Percentiles rank a stretch among this genome's conserved stretches.
Evolutionary conservation across 64 coral and sea anemone species (phyloP).

Genomic region (Catalaphyllia jardinei): DNA sequence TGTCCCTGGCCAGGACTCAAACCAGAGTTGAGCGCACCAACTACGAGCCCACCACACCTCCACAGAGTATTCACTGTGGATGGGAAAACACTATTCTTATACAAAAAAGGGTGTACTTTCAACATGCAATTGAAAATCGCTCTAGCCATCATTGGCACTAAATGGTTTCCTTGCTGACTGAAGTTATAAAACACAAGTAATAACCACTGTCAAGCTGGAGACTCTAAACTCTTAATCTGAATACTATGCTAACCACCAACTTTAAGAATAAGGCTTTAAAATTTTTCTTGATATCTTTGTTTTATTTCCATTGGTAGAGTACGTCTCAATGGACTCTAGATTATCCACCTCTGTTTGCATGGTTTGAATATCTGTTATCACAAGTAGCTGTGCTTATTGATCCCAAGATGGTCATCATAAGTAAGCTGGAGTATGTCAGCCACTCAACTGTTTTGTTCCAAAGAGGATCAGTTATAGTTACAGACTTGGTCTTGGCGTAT

Average conservation of each 20-base stretch:
- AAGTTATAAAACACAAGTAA: too few relatives aligned
- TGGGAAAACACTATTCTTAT: too few relatives aligned
- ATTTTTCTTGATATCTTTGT: too few relatives aligned
- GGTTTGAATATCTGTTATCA: slow-evolving; percentile 96
- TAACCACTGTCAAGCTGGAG: too few relatives aligned
- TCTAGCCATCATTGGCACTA: too few relatives aligned
- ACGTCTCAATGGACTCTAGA: slow-evolving; percentile 96
- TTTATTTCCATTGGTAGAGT: slow-evolving; percentile 41
- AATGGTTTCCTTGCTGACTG: too few relatives aligned
- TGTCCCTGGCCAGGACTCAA: too few relatives aligned
- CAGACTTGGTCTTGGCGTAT: slow-evolving; percentile 86
- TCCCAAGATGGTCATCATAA: slow-evolving; percentile 79
- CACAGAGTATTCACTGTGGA: too few relatives aligned
- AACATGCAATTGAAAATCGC: too few relatives aligned
- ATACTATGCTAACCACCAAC: not conserved
- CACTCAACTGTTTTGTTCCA: slow-evolving; percentile 84
- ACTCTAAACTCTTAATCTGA: not conserved
- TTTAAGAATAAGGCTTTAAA: not conserved
- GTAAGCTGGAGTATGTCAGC: slow-evolving; percentile 77
- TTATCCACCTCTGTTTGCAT: slow-evolving; percentile 97
- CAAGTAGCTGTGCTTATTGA: slow-evolving; percentile 80
- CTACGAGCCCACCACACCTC: too few relatives aligned
- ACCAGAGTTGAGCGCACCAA: too few relatives aligned
- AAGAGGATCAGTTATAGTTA: slow-evolving; percentile 80
- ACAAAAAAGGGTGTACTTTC: too few relatives aligned